phyloP scores from a whole-genome alignment of 2,113 vertebrate species.

The Macrotus californicus region DNA sequence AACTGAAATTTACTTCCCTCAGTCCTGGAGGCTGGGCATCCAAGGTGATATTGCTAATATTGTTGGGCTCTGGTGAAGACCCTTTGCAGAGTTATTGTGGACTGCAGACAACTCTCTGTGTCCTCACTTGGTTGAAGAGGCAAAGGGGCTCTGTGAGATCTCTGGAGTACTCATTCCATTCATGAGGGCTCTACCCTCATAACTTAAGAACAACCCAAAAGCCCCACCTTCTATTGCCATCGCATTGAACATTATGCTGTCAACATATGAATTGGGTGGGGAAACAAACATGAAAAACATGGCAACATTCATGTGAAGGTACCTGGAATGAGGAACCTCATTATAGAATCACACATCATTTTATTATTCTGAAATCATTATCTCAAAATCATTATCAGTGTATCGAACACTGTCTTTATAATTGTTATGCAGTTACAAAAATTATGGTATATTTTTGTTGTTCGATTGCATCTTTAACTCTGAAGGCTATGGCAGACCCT shows the following conservation, averaged over 20 bases:
- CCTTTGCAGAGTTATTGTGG: neutral
- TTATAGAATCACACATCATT: neutral
- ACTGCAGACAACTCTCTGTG: neutral
- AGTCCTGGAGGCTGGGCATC: neutral
- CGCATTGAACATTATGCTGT: neutral
- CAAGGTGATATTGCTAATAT: neutral
- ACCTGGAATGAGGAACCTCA: neutral
- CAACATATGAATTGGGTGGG: neutral
- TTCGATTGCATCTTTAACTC: neutral
- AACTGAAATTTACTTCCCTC: neutral
- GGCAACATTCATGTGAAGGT: neutral
- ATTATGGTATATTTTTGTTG: neutral
- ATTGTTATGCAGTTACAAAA: neutral
- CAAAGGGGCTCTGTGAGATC: neutral
- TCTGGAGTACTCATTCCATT: neutral
- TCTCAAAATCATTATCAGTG: neutral
- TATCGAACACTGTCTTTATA: neutral
- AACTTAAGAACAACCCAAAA: neutral
- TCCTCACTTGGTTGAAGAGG: neutral
- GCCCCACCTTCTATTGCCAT: neutral
- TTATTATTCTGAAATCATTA: conserved; percentile 11
- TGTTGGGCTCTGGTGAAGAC: neutral
- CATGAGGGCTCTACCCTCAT: neutral
- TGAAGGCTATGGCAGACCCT: rapidly evolving
- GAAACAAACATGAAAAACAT: neutral